phyloP scores from a whole-genome alignment of 2,888 invertebrate genomes.

The Ametastegia equiseti region DNA sequence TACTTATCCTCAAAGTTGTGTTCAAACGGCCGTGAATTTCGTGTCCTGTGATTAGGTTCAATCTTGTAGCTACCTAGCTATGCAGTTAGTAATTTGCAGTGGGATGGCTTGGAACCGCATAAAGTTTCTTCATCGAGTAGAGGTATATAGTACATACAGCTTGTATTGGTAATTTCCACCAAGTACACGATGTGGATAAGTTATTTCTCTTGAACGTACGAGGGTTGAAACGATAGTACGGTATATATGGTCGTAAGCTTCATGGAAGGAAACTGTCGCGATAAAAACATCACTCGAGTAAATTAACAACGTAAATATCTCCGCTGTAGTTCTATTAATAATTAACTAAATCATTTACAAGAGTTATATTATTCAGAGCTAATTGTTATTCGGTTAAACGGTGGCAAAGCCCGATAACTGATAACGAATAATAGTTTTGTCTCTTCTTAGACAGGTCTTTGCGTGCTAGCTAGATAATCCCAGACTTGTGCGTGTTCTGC shows the following conservation, averaged over 20 bases:
- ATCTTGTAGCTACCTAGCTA: neutral
- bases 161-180: neutral
- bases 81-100: neutral
- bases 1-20: too few relatives aligned
- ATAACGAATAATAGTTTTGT: neutral
- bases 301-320: neutral
- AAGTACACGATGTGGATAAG: neutral
- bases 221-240: constrained; percentile 8
- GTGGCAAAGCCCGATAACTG: neutral
- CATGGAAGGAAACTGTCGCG: neutral
- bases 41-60: neutral
- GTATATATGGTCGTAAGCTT: constrained; percentile 11
- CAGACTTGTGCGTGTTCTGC: neutral
- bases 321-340: neutral
- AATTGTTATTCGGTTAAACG: constrained; percentile 57
- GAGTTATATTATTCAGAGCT: constrained; percentile 59
- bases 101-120: neutral
- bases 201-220: neutral
- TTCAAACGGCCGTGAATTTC: too few relatives aligned
- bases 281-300: constrained; percentile 4
- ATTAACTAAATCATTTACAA: constrained; percentile 6
- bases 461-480: neutral
- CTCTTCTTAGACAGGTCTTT: neutral
- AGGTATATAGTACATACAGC: too few relatives aligned
- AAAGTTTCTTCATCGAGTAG: neutral